Percentiles rank a stretch among this genome's conserved stretches.
Conservation (phyloP, 2,797 vertebrate genomes). For the Atherinosoma microstoma region DNA sequence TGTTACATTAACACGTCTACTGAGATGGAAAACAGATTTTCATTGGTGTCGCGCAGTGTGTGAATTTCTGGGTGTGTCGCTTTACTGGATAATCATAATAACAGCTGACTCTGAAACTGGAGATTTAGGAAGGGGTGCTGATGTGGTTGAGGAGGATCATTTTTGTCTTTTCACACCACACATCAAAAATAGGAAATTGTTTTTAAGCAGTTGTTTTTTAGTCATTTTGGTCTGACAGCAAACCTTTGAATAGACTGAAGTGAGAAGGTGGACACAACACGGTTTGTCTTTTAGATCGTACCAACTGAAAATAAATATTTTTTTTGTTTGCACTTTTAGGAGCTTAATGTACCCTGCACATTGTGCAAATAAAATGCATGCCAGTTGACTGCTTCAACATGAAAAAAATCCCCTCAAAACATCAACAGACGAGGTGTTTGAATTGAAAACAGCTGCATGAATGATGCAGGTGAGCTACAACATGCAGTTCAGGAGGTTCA, state of each 20-base stretch:
- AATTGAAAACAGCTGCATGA: slow-evolving; percentile 5
- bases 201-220: not conserved
- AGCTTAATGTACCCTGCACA: no score
- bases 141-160: not conserved
- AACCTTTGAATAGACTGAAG: not conserved
- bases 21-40: slow-evolving; percentile 19
- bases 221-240: not conserved
- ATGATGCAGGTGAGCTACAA: not conserved
- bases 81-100: slow-evolving; percentile 5
- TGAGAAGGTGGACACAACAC: no score
- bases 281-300: no score
- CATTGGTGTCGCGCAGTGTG: no score
- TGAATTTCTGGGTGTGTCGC: slow-evolving; percentile 23
- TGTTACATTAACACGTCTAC: slow-evolving; percentile 19
- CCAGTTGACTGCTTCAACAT: not conserved
- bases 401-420: not conserved
- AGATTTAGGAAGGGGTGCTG: not conserved
- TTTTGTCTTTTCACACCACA: slow-evolving; percentile 9
- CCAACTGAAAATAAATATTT: no score
- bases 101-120: slow-evolving; percentile 1
- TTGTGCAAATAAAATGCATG: no score
- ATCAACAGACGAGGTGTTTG: not conserved
- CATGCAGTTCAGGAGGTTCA: not conserved
- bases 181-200: not conserved
- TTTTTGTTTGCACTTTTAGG: no score